These are phyloP conservation scores for Rhea americana DNA, from an alignment of 2,113 vertebrate genomes.

Conservation along the genomic window DNA sequence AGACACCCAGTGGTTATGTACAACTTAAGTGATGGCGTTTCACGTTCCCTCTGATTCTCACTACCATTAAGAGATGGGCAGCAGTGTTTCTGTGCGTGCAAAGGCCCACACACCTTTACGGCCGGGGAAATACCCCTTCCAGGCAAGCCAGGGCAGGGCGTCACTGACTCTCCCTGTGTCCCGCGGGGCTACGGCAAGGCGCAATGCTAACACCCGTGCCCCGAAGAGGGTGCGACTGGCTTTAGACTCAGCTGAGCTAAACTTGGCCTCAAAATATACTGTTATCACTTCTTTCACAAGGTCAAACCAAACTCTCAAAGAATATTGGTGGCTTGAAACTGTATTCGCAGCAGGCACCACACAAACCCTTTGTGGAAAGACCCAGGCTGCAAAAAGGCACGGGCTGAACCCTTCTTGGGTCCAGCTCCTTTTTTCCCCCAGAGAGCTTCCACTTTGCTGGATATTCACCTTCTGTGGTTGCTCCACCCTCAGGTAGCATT, in stretches of 20 bases:
- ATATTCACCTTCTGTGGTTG: neutral
- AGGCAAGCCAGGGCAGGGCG: neutral
- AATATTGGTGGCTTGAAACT: neutral
- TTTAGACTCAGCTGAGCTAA: neutral
- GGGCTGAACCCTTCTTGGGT: neutral
- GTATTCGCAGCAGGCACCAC: neutral
- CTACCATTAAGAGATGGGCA: neutral
- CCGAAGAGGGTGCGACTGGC: neutral
- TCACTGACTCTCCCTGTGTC: accelerated
- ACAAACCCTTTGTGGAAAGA: neutral
- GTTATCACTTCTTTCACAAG: neutral
- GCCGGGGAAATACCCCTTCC: accelerated
- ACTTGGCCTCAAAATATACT: neutral
- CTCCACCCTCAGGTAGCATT: neutral
- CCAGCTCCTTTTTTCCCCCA: neutral
- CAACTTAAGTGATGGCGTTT: neutral
- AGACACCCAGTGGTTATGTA: constrained; percentile 34
- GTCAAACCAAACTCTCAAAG: neutral
- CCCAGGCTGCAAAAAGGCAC: neutral
- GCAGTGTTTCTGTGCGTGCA: neutral
- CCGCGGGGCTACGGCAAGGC: accelerated
- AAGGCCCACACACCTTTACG: neutral
- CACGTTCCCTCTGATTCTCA: accelerated
- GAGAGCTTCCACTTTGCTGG: neutral
- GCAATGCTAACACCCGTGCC: accelerated